Evolutionary conservation across 2,888 invertebrate species (phyloP).

Genomic region (Cataglyphis livida): DNA sequence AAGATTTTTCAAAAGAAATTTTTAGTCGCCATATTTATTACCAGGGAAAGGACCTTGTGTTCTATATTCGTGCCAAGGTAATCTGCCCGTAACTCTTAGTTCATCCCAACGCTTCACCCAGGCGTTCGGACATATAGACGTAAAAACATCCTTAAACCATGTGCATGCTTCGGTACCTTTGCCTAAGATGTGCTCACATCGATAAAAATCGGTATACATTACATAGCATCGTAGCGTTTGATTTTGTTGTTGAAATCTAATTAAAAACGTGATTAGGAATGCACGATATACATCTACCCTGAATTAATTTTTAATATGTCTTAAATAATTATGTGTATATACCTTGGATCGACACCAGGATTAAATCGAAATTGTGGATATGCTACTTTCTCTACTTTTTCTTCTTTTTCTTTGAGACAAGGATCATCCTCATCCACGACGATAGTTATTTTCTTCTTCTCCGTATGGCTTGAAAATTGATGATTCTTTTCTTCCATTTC

Average conservation of each 20-base stretch:
- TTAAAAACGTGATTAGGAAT: background rate
- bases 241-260: conserved; percentile 82
- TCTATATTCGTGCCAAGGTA: conserved; percentile 75
- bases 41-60: conserved; percentile 74
- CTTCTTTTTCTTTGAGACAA: conserved; percentile 61
- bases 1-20: background rate
- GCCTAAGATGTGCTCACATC: conserved; percentile 80
- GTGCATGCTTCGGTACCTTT: conserved; percentile 76
- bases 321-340: background rate
- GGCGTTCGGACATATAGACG: conserved; percentile 76
- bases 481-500: conserved; percentile 7
- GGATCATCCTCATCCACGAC: conserved; percentile 73
- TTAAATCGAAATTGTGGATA: background rate
- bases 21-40: conserved; percentile 70
- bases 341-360: conserved; percentile 30
- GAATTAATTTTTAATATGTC: background rate
- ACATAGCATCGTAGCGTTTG: conserved; percentile 81
- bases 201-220: conserved; percentile 82
- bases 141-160: conserved; percentile 80
- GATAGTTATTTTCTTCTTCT: conserved; percentile 56
- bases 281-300: background rate
- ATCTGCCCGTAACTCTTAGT: conserved; percentile 69
- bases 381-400: background rate
- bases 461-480: too few species aligned
- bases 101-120: conserved; percentile 81